Conservation (phyloP, 2,113 vertebrate species). For the Calyptomena viridis region DNA sequence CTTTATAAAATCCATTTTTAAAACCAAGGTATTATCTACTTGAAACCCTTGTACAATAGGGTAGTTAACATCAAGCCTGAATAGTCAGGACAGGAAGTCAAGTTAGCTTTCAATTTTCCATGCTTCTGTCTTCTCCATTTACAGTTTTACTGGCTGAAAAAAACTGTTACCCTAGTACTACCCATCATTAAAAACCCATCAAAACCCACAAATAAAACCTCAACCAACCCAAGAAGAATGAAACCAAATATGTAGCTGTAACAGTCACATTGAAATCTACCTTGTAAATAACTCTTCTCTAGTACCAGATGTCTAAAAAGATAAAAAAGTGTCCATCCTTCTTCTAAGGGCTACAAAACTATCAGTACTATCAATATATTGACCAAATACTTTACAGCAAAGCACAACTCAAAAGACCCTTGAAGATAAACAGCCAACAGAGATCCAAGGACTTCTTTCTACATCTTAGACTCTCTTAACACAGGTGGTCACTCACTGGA, state of each 20-base stretch:
- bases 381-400: neutral
- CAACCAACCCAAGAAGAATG: neutral
- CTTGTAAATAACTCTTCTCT: neutral
- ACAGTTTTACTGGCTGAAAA: neutral
- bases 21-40: neutral
- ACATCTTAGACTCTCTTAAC: neutral
- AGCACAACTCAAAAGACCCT: neutral
- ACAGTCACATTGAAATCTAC: neutral
- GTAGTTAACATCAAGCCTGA: neutral
- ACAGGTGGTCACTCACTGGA: neutral
- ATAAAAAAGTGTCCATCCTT: neutral
- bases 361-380: neutral
- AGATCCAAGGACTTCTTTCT: neutral
- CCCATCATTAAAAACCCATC: neutral
- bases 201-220: neutral
- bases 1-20: neutral
- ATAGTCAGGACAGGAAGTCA: neutral
- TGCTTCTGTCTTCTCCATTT: neutral
- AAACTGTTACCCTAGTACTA: neutral
- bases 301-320: neutral
- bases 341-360: neutral
- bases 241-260: neutral
- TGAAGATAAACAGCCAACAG: neutral
- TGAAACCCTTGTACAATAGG: neutral
- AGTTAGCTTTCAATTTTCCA: neutral